Percentiles rank a stretch among this genome's conserved stretches.
Conservation (phyloP, 2,888 invertebrate genomes). For the Ornithoptera alexandrae region DNA sequence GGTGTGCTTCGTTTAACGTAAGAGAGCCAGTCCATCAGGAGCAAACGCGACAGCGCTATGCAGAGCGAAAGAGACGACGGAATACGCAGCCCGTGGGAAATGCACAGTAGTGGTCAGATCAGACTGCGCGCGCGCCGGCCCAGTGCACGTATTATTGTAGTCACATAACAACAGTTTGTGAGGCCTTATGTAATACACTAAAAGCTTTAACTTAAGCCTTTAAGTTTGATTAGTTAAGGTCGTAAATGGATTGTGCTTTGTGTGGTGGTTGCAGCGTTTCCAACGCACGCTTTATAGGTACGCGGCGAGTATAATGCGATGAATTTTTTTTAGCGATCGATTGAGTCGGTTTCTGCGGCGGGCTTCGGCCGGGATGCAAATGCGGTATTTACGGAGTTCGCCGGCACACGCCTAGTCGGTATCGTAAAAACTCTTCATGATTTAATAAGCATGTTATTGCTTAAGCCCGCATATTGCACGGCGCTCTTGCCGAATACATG, state of each 20-base stretch:
- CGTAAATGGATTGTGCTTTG: conserved; percentile 32
- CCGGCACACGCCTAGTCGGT: conserved; percentile 65
- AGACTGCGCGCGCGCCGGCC: conserved; percentile 79
- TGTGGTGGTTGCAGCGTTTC: conserved; percentile 37
- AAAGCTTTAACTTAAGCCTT: conserved; percentile 33
- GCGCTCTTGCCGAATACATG: conserved; percentile 27
- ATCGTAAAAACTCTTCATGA: conserved; percentile 52
- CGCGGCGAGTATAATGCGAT: conserved; percentile 70
- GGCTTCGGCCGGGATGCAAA: conserved; percentile 71
- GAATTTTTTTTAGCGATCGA: conserved; percentile 77
- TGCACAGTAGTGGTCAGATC: conserved; percentile 81
- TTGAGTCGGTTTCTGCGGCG: conserved; percentile 72
- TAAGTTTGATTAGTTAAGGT: conserved; percentile 30
- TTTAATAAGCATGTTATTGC: conserved; percentile 31
- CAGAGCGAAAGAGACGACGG: conserved; percentile 50
- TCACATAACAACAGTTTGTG: conserved; percentile 60
- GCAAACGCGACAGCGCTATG: conserved; percentile 59
- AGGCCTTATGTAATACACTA: conserved; percentile 53
- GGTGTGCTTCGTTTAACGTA: conserved; percentile 80
- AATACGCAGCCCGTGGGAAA: conserved; percentile 77
- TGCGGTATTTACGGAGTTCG: conserved; percentile 68
- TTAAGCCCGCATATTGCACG: conserved; percentile 28
- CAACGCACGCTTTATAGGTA: conserved; percentile 32
- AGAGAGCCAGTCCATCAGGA: conserved; percentile 77
- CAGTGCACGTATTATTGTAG: conserved; percentile 79